Percentiles rank a stretch among this genome's conserved stretches.
Conservation (phyloP, 2,888 invertebrate species). For the Trichogramma evanescens region DNA sequence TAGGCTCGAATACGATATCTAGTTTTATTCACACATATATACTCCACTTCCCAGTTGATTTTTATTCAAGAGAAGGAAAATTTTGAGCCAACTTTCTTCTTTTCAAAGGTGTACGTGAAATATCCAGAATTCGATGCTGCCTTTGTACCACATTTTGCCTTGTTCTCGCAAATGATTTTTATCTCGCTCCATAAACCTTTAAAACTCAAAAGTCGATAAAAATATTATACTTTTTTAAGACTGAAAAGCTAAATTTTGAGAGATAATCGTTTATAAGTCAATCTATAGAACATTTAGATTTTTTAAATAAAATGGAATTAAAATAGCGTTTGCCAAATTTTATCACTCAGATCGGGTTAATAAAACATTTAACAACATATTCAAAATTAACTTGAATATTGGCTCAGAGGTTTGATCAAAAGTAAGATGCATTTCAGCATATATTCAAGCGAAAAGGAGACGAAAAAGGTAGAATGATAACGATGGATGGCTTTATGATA, state of each 20-base stretch:
- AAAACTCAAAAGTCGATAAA: neutral
- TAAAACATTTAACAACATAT: no score
- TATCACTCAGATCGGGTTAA: no score
- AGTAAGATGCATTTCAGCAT: no score
- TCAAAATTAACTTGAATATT: no score
- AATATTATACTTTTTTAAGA: neutral
- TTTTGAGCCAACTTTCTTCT: neutral
- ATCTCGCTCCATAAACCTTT: neutral
- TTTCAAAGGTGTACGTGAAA: neutral
- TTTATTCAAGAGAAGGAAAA: neutral
- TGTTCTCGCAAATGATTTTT: neutral
- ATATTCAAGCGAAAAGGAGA: no score
- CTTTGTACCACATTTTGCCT: neutral
- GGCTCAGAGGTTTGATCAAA: no score
- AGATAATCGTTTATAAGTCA: no score
- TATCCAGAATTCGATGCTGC: neutral
- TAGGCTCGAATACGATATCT: conserved; percentile 13
- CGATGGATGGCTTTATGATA: no score
- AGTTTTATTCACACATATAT: neutral
- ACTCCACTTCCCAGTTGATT: neutral
- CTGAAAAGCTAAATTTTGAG: neutral
- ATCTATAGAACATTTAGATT: neutral
- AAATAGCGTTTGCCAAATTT: neutral
- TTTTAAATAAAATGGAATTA: neutral
- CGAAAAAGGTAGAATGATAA: no score